Evolutionary conservation across 2,113 vertebrate genomes (phyloP).

Genomic region (Brachyhypopomus occidentalis): DNA sequence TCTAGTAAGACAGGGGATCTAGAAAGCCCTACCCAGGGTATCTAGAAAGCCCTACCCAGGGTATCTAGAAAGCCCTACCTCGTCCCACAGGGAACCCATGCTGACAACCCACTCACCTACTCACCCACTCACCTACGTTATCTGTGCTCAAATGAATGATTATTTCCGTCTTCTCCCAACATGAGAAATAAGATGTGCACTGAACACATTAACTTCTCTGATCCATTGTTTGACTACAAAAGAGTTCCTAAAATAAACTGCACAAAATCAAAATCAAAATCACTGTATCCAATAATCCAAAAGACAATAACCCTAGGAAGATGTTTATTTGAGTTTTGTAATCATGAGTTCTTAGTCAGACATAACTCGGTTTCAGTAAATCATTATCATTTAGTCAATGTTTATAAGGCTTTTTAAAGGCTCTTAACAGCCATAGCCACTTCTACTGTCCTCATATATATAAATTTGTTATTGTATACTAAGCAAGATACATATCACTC

Average conservation of each 20-base stretch:
- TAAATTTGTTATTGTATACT: background rate
- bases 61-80: background rate
- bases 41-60: background rate
- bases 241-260: constrained; percentile 5
- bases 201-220: constrained; percentile 49
- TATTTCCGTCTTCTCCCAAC: constrained; percentile 33
- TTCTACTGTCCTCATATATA: background rate
- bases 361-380: background rate
- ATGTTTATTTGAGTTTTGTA: background rate
- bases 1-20: background rate
- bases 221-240: constrained; percentile 44
- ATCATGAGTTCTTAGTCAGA: background rate
- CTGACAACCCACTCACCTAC: constrained; percentile 50
- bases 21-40: background rate
- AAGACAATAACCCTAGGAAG: background rate
- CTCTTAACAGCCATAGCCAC: background rate
- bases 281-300: constrained; percentile 6
- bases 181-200: constrained; percentile 35
- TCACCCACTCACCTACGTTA: constrained; percentile 46
- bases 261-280: constrained; percentile 11
- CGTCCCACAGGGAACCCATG: constrained; percentile 31
- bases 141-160: constrained; percentile 44
- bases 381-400: background rate
- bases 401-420: no score
- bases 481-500: background rate